These are phyloP conservation scores for Eurystomus glaucurus DNA, from an alignment of 2,797 vertebrate genomes.

Conservation along the genomic window DNA sequence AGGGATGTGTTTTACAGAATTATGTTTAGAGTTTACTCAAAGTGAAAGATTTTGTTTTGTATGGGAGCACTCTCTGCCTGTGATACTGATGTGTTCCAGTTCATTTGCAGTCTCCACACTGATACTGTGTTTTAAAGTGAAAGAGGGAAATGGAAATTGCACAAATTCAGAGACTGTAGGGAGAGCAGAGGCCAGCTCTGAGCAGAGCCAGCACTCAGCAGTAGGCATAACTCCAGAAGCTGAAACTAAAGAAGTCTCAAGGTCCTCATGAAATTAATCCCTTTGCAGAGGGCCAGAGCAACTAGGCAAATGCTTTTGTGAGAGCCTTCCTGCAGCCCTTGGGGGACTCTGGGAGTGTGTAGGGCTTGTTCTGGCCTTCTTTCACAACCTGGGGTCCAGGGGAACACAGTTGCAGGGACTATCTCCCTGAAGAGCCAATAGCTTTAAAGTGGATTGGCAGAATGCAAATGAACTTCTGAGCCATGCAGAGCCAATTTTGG, in stretches of 20 bases:
- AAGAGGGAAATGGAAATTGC: not conserved
- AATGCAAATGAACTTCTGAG: not conserved
- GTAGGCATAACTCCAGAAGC: not conserved
- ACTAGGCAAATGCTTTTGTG: not conserved
- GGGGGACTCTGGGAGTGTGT: not conserved
- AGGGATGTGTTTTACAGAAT: not conserved
- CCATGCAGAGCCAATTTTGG: not conserved
- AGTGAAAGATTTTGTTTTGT: not conserved
- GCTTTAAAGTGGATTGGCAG: slow-evolving; percentile 5
- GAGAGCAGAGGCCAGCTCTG: not conserved
- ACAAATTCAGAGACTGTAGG: not conserved
- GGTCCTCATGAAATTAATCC: slow-evolving; percentile 22
- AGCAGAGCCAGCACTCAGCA: not conserved
- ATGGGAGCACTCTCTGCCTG: not conserved
- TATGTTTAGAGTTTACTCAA: not conserved
- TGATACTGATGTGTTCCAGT: not conserved
- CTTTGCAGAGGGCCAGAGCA: not conserved
- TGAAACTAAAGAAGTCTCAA: not conserved
- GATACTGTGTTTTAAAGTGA: not conserved
- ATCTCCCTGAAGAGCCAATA: not conserved
- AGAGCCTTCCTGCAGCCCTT: not conserved
- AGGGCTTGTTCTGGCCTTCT: not conserved
- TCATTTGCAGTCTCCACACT: not conserved
- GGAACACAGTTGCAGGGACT: not conserved
- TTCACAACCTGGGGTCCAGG: not conserved